Evolutionary conservation across 53 echinoderm and acorn worm species (phyloP), one percentile per base, ranked within the genome.

Genomic region (Hippasteria phrygiana): DNA sequence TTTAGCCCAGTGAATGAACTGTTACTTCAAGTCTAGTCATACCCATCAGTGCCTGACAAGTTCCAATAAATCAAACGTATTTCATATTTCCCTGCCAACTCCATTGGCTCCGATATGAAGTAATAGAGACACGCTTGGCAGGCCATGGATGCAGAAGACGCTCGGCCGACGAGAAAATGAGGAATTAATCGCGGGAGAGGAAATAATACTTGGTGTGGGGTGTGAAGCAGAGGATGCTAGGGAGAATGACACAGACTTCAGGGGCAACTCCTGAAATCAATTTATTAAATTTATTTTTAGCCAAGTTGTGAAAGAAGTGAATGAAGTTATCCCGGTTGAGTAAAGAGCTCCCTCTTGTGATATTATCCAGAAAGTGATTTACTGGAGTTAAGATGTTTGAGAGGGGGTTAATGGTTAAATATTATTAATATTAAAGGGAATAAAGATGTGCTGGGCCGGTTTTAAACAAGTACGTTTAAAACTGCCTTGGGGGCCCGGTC

Each of bases 11-110:
- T n/a, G n/a, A n/a, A n/a, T n/a, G n/a, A 59, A 40, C 72, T 41
- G 72, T 42, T 13, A n/a, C 72, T 66, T 66, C 11, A 66, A 41
- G 43, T 32, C 3, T 31, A 35, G 16, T 34, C 27, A 20, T 12
- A 36, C 47, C 83, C 28, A 42, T 85, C 85, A 37, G 51, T 70
- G 85, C 37, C 69, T 69, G 85, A 85, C 85, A 85, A 85, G 39
- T 85, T 51, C 16, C 50, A 37, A 85, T 85, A 64, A 85, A 85
- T 85, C 85, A 85, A 71, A 16, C 0, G 27, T 50, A 51, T 42
- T 54, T 11, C 26, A 69, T 66, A 11, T 50, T 28, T 85, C 85
- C 22, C 34, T 67, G 1, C 70, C 32, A 14, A 50, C 85, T 50
- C 69, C 48, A 13, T 67, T 79, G 79, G 33, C 70, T 3, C 55